These are phyloP conservation scores for Nothocercus julius DNA, from an alignment of 2,113 vertebrate genomes.

Conservation along the genomic window DNA sequence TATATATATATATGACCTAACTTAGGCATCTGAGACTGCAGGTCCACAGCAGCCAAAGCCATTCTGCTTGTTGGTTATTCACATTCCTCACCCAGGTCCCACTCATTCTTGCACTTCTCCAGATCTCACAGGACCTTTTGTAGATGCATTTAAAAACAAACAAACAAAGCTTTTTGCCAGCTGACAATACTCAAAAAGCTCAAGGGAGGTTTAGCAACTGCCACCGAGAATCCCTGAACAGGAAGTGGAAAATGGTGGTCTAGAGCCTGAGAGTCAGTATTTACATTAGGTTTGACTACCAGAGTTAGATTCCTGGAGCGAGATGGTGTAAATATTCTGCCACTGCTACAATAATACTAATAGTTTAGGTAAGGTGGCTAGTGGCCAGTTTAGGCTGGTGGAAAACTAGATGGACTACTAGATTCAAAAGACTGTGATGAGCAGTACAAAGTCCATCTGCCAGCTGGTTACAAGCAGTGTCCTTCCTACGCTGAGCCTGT, in stretches of 20 bases:
- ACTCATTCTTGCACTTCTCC: neutral
- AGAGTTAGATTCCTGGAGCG: neutral
- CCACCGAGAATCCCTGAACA: neutral
- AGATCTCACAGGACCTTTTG: neutral
- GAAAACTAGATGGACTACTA: neutral
- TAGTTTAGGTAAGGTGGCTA: neutral
- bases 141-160: neutral
- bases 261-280: neutral
- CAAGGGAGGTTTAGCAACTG: neutral
- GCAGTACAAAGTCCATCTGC: neutral
- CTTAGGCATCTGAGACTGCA: neutral
- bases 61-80: neutral
- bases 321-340: neutral
- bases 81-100: neutral
- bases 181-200: neutral
- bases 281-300: neutral
- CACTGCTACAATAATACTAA: neutral
- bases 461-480: neutral
- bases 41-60: neutral
- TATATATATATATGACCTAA: neutral
- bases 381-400: neutral
- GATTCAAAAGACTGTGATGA: neutral
- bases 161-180: neutral
- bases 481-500: neutral
- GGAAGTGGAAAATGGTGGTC: neutral